Evolutionary conservation across 1,140 invertebrate genomes (phyloP).

Genomic region (Asbolus verrucosus): DNA sequence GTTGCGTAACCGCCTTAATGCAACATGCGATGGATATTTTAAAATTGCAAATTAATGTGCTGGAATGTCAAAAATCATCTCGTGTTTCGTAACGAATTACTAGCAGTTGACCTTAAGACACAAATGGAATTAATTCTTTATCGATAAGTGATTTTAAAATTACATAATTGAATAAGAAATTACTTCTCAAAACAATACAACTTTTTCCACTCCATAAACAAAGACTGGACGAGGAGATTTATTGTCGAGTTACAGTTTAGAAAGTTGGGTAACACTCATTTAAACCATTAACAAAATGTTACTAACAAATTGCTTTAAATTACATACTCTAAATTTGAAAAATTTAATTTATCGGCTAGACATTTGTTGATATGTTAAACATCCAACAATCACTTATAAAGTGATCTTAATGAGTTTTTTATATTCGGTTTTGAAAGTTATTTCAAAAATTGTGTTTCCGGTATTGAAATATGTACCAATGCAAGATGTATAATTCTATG

Average conservation of each 20-base stretch:
- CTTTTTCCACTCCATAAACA: conserved; percentile 23
- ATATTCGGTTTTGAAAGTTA: background rate
- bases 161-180: conserved; percentile 13
- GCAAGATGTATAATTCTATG: background rate
- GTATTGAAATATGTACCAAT: too few species aligned
- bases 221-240: conserved; percentile 14
- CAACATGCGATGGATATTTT: conserved; percentile 1
- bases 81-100: background rate
- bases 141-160: too few species aligned
- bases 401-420: conserved; percentile 5
- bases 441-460: background rate
- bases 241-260: conserved; percentile 5
- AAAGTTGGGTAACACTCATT: background rate
- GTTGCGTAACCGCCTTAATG: conserved; percentile 4
- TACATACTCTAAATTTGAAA: background rate
- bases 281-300: conserved; percentile 23
- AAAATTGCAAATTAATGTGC: background rate
- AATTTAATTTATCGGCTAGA: background rate
- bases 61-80: conserved; percentile 16
- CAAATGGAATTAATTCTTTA: background rate
- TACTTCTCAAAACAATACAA: background rate
- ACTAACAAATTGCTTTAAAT: background rate
- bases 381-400: background rate
- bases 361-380: background rate
- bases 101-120: background rate